Conservation (phyloP, 2,888 invertebrate genomes). For the Hylaea fasciaria region DNA sequence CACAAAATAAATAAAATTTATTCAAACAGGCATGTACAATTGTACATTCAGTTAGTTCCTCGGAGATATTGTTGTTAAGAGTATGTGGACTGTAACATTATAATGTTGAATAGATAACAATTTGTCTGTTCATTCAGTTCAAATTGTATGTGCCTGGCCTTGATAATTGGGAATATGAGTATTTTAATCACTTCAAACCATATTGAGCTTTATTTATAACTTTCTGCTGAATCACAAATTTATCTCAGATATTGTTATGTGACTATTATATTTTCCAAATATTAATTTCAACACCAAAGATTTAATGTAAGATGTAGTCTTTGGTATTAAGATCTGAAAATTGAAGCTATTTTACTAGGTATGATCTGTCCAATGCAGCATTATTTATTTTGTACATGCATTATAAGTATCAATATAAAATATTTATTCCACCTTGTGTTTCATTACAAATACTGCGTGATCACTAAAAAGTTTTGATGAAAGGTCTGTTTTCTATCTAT, state of each 20-base stretch:
- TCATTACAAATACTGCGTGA: slow-evolving; percentile 29
- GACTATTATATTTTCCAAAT: slow-evolving; percentile 27
- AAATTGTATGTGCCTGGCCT: slow-evolving; percentile 1
- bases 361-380: slow-evolving; percentile 58
- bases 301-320: slow-evolving; percentile 36
- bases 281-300: slow-evolving; percentile 42
- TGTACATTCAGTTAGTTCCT: neutral
- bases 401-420: slow-evolving; percentile 49
- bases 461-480: neutral
- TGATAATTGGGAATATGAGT: neutral
- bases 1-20: slow-evolving; percentile 53
- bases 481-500: neutral
- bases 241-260: slow-evolving; percentile 8
- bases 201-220: neutral
- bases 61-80: neutral
- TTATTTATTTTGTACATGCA: slow-evolving; percentile 63
- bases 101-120: neutral
- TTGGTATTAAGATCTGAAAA: slow-evolving; percentile 58
- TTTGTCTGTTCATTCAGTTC: neutral
- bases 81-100: neutral
- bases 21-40: slow-evolving; percentile 27
- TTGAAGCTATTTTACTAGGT: slow-evolving; percentile 47
- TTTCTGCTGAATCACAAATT: slow-evolving; percentile 7
- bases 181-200: neutral
- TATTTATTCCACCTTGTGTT: slow-evolving; percentile 52